Base-by-base conservation (phyloP, 2,113 vertebrate genomes). In the Sisor rabdophorus region DNA sequence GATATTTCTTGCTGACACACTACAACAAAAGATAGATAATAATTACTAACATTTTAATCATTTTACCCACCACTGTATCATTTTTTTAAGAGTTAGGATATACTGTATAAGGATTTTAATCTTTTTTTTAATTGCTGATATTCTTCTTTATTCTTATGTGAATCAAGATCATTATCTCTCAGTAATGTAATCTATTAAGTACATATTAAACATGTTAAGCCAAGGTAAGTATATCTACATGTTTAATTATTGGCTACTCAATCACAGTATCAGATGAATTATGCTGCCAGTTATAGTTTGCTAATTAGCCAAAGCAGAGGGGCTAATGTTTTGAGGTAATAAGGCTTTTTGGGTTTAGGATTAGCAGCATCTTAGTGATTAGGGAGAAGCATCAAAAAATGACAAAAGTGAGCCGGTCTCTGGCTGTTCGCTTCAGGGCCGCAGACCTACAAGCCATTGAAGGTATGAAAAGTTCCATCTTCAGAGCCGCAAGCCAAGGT, bases 371-470 rank as follows among this genome's bases (percentile, higher is more conserved):
- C 73, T 75, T 32, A 71, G 61, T 36, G 28, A 52, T 73, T 30
- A 28, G 36, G 16, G 36, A 44, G 16, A 16, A 12, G 32, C 4
- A 2, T 16, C 15, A 17, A 2, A 63, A 75, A 54, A 72, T 32
- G 0, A 28, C 71, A 84, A 83, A 64, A 70, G 81, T 81, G 86
- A 87, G 86, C 86, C 64, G 90, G 90, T 91, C 88, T 77, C 85
- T 86, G 88, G 84, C 91, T 90, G 89, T 90, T 91, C 84, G 92
- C 89, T 89, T 87, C 85, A 83, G 88, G 88, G 91, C 89, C 89
- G 92, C 92, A 92, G 89, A 93, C 85, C 90, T 87, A 89, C 81
- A 89, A 81, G 85, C 89, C 91, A 83, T 91, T 93, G 92, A 93
- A 93, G 92, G 91, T 89, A 89, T 89, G 87, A 90, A 91, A 92